Base-by-base conservation (phyloP, 2,888 invertebrate species). In the Ochlodes sylvanus region DNA sequence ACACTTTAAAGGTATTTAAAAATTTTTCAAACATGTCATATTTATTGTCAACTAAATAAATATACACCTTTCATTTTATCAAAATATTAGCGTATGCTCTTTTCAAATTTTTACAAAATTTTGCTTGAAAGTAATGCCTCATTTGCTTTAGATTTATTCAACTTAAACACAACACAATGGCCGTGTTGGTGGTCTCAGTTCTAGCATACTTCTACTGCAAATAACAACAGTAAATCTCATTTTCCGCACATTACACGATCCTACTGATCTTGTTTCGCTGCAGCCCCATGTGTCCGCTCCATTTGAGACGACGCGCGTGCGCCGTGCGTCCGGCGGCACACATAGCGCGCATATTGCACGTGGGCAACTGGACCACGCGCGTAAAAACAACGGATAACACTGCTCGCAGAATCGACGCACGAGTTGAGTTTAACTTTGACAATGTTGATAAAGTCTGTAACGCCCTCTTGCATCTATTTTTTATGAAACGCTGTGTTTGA, bases 331-430 rank as follows among this genome's bases (percentile, higher is more conserved):
- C 92, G 92, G 88, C 86, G 88, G 84, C 92, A 89, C 80, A 92
- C 89, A 92, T 92, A 90, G 87, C 90, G 76, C 73, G 85, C 92
- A 92, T 92, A 93, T 91, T 84, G 92, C 93, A 92, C 92, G 79
- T 27, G 73, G 72, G 75, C 86, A 89, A 90, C 85, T 90, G 82
- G 91, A 89, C 84, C 90, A 86, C 75, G 79, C 79, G 78, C 77
- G 87, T 81, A 92, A 92, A 92, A 92, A 91, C 88, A 85, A 88
- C 88, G 90, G 83, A 82, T 78, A 77, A 68, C 68, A 71, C 68
- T 55, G 56, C 70, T 71, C 73, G 71, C 63, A 72, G 73, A 72
- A 72, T 68, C 65, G 69, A 60, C 42, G 66, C 15, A 5, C 42
- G n/a, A n/a, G n/a, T 44, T 9, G 14, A 52, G 14, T 15, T 52